Conservation (phyloP, 2,888 invertebrate genomes). For the Netelia inedita region DNA sequence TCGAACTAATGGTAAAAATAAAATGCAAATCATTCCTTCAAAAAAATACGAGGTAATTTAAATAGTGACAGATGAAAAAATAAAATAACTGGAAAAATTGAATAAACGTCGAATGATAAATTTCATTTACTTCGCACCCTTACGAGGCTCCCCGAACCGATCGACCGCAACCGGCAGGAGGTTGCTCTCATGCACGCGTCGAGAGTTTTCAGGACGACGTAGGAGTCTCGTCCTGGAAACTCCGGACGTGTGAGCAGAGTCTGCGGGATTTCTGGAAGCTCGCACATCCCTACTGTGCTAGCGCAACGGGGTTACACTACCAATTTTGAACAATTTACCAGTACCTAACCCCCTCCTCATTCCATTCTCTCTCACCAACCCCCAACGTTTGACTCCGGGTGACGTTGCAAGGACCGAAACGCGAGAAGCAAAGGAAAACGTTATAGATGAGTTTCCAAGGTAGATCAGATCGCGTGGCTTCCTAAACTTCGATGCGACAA, state of each 20-base stretch:
- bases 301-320: slow-evolving; percentile 48
- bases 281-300: slow-evolving; percentile 12
- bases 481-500: slow-evolving; percentile 47
- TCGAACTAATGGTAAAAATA: not conserved
- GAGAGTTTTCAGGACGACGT: too few species aligned
- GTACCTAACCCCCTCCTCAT: slow-evolving; percentile 44
- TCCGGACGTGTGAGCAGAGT: slow-evolving; percentile 28
- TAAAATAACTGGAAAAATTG: too few species aligned
- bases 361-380: not conserved
- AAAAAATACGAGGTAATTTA: too few species aligned
- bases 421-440: slow-evolving; percentile 17
- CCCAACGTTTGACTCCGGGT: slow-evolving; percentile 11
- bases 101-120: too few species aligned
- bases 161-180: too few species aligned
- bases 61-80: too few species aligned
- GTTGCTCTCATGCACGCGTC: too few species aligned
- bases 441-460: slow-evolving; percentile 41
- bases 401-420: slow-evolving; percentile 32
- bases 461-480: slow-evolving; percentile 48
- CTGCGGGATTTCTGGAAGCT: not conserved
- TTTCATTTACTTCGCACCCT: too few species aligned
- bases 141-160: too few species aligned
- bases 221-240: slow-evolving; percentile 21
- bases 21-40: too few species aligned
- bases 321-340: slow-evolving; percentile 63